Evolutionary conservation across 2,113 vertebrate species (phyloP).

Genomic region (Meles meles): DNA sequence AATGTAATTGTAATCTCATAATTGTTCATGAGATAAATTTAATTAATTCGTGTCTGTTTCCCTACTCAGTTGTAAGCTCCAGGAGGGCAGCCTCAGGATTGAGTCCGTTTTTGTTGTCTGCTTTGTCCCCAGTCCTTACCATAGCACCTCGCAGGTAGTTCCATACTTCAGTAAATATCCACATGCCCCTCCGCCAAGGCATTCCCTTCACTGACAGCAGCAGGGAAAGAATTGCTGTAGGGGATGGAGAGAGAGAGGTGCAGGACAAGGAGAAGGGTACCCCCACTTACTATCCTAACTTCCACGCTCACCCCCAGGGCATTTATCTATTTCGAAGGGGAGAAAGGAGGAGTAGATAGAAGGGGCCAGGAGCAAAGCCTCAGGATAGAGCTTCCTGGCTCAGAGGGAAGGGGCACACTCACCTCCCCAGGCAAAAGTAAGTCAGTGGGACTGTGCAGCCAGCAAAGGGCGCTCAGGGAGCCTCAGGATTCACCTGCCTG

Average conservation of each 20-base stretch:
- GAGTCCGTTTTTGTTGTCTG: neutral
- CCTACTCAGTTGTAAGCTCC: neutral
- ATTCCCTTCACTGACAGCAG: neutral
- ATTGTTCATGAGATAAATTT: neutral
- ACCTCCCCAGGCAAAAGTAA: neutral
- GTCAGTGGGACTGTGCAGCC: neutral
- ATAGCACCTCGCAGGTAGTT: neutral
- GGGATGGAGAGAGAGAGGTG: neutral
- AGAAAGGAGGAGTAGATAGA: neutral
- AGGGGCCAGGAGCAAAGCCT: neutral
- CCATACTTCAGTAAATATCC: neutral
- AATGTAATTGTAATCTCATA: neutral
- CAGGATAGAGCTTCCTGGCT: neutral
- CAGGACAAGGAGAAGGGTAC: neutral
- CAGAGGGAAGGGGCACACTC: neutral
- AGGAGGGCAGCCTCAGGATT: neutral
- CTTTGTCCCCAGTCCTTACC: neutral
- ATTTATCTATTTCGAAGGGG: neutral
- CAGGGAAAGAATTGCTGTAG: neutral
- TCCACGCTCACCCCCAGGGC: neutral
- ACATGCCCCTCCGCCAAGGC: neutral
- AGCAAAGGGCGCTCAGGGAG: neutral
- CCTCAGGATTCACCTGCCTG: neutral
- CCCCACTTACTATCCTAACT: neutral
- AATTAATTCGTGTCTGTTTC: neutral